A percentile compares a stretch with the other conserved stretches of the same genome.
phyloP scores from a whole-genome alignment of 2,888 invertebrate species.

The Zygogramma bicolorata region DNA sequence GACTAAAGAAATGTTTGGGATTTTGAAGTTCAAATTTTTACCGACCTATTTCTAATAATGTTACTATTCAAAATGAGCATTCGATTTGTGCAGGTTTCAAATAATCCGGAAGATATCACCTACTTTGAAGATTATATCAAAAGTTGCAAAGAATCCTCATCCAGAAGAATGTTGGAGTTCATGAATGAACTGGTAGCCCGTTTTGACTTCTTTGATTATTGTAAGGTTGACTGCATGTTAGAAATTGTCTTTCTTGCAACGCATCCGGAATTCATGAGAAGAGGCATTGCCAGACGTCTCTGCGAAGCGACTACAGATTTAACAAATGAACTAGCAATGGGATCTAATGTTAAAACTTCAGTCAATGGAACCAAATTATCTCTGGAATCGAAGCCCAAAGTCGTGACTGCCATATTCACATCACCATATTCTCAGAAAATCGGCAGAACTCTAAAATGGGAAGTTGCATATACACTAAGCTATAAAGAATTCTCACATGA shows the following conservation, averaged over 20 bases:
- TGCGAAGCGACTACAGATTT: slow-evolving; percentile 71
- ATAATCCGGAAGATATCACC: slow-evolving; percentile 62
- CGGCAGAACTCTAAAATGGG: slow-evolving; percentile 70
- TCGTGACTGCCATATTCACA: slow-evolving; percentile 74
- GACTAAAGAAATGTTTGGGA: no score
- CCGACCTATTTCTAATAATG: not conserved
- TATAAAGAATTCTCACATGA: slow-evolving; percentile 70
- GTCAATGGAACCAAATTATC: slow-evolving; percentile 26
- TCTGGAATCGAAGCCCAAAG: slow-evolving; percentile 65
- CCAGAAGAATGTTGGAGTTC: slow-evolving; percentile 72
- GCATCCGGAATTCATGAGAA: slow-evolving; percentile 67
- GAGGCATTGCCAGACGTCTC: slow-evolving; percentile 71
- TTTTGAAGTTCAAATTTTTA: no score
- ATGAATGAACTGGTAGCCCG: slow-evolving; percentile 75
- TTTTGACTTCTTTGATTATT: slow-evolving; percentile 74
- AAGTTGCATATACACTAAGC: slow-evolving; percentile 68
- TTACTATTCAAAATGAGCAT: not conserved
- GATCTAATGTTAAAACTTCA: slow-evolving; percentile 26
- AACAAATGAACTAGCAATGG: slow-evolving; percentile 61
- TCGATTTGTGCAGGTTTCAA: slow-evolving; percentile 13
- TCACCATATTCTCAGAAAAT: slow-evolving; percentile 72
- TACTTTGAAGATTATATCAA: slow-evolving; percentile 72
- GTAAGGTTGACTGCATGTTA: slow-evolving; percentile 72
- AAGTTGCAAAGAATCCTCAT: slow-evolving; percentile 71
- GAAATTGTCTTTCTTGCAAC: slow-evolving; percentile 79